Evolutionary conservation across 2,113 vertebrate species (phyloP), one percentile per base, ranked within the genome.

Genomic region (Eidolon helvum): DNA sequence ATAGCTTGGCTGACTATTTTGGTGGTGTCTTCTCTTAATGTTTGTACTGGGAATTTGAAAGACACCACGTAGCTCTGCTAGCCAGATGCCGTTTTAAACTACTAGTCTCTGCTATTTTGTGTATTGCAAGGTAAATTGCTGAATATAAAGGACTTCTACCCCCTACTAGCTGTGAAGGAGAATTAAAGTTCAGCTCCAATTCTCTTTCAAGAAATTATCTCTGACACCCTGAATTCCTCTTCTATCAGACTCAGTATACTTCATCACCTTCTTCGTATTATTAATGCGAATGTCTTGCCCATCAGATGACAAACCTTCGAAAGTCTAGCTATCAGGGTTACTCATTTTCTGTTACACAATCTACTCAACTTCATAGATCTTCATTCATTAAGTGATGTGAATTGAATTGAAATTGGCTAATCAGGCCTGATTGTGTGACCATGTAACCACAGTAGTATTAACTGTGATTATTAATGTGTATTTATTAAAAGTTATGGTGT

Each of bases 401-500:
- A n/a, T 5, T 59, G 43, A 84, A 74, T 94, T 93, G 43, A 78
- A 92, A 75, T 48, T 18, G 19, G 28, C 38, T 92, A 43, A 91
- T 95, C 75, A 88, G 65, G n/a, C 28, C 45, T 57, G 19, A 82
- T 87, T 92, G 7, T 96, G 30, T 72, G 40, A 8, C 50, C 79
- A 87, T 84, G 35, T 87, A 94, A 93, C 16, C 79, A 72, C 40
- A 28, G 1, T 89, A 86, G 16, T 63, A 84, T 90, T 90, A 94
- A 50, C 69, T 86, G 45, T 87, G 82, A 68, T 97, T 97, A 96
- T 97, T 97, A 96, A 96, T 94, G 93, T 92, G 43, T 87, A 48
- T 96, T 97, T 98, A 77, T 94, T 97, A 96, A 97, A 97, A 97
- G 74, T 96, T 94, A 53, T 33, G 45, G 40, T 35, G 40, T 93